Percentiles rank a stretch among this genome's conserved stretches.
These are phyloP conservation scores for Eupithecia exiguata DNA, from an alignment of 2,888 invertebrate species.

Conservation along the genomic window DNA sequence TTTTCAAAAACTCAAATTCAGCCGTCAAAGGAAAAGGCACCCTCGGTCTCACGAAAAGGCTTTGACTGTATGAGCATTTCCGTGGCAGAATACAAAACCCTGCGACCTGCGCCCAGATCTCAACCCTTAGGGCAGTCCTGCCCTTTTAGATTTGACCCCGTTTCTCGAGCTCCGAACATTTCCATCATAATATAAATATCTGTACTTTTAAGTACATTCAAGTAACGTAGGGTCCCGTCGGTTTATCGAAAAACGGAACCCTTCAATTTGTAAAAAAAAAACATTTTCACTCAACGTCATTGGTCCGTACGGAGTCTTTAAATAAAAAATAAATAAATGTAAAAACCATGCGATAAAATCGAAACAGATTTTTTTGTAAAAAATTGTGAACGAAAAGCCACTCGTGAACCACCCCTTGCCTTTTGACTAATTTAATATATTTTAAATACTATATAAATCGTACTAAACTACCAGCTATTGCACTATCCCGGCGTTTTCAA, in stretches of 20 bases:
- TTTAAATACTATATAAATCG: slow-evolving; percentile 45
- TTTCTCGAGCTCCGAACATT: slow-evolving; percentile 27
- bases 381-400: slow-evolving; percentile 38
- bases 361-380: slow-evolving; percentile 17
- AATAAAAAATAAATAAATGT: slow-evolving; percentile 19
- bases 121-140: not conserved
- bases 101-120: slow-evolving; percentile 6
- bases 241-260: slow-evolving; percentile 6
- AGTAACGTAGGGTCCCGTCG: slow-evolving; percentile 13
- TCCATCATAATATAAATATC: slow-evolving; percentile 16
- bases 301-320: slow-evolving; percentile 42
- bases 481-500: slow-evolving; percentile 81
- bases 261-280: slow-evolving; percentile 10
- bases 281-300: slow-evolving; percentile 33
- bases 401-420: slow-evolving; percentile 40
- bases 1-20: too few species aligned
- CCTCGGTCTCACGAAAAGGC: too few species aligned
- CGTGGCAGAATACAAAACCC: not conserved
- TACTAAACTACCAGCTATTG: slow-evolving; percentile 78
- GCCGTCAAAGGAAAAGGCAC: not conserved
- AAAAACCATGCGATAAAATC: slow-evolving; percentile 24
- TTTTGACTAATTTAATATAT: slow-evolving; percentile 39
- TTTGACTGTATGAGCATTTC: not conserved
- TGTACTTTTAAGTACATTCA: slow-evolving; percentile 40
- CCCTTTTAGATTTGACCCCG: slow-evolving; percentile 34